phyloP scores from a whole-genome alignment of 2,113 vertebrate genomes.

The Chlorodrepanis virens region DNA sequence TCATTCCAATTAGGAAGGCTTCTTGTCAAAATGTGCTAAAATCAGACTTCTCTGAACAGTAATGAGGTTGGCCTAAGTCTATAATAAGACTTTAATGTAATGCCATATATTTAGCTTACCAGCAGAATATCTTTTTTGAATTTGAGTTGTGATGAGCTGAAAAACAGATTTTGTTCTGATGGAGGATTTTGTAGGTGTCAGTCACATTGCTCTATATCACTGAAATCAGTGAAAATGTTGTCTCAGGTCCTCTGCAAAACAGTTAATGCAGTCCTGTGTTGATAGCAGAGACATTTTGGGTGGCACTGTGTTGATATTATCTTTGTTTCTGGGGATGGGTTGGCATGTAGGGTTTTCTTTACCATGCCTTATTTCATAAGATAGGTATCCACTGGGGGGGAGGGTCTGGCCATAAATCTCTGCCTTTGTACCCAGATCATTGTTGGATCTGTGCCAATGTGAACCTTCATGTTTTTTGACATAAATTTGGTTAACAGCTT shows the following conservation, averaged over 20 bases:
- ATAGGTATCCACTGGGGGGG: not conserved
- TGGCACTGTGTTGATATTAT: not conserved
- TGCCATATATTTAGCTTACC: not conserved
- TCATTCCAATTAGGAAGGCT: constrained; percentile 71
- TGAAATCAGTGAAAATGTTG: not conserved
- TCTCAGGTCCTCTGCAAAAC: not conserved
- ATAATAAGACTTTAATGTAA: constrained; percentile 7
- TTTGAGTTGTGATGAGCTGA: not conserved
- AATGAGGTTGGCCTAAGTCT: constrained; percentile 32
- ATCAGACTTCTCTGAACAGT: constrained; percentile 44
- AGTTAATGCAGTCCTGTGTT: not conserved
- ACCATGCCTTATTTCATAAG: not conserved
- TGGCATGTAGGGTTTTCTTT: not conserved
- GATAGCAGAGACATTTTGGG: not conserved
- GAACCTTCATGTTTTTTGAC: not conserved
- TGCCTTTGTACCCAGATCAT: not conserved
- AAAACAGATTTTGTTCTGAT: not conserved
- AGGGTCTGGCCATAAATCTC: not conserved
- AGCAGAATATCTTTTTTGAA: not conserved
- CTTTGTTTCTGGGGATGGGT: not conserved
- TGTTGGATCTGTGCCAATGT: not conserved
- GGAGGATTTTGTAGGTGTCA: not conserved
- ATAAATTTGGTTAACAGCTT: not conserved
- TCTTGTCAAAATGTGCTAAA: constrained; percentile 66
- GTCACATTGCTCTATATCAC: not conserved